These are phyloP conservation scores for Gobio gobio DNA, from an alignment of 2,113 vertebrate genomes.

Conservation along the genomic window DNA sequence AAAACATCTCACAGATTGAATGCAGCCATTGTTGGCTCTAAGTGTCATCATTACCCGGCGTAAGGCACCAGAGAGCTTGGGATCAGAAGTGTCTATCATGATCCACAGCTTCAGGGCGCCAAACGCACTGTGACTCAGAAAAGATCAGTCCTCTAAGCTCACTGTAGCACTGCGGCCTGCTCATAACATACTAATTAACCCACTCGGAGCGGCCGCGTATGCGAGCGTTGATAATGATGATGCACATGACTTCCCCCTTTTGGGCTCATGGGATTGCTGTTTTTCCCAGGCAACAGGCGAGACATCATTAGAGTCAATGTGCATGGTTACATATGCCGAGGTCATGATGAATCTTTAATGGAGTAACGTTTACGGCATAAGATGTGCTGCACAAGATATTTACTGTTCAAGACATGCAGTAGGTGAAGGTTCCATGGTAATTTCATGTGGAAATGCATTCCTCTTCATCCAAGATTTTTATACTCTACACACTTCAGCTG, in stretches of 20 bases:
- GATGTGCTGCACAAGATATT: background rate
- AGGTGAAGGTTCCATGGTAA: background rate
- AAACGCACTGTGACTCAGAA: slow-evolving; percentile 61
- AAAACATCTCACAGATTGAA: slow-evolving; percentile 18
- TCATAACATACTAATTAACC: slow-evolving; percentile 72
- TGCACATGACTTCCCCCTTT: slow-evolving; percentile 16
- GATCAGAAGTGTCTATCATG: slow-evolving; percentile 64
- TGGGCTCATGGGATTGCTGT: slow-evolving; percentile 36
- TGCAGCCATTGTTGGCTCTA: slow-evolving; percentile 6
- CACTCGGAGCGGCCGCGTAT: slow-evolving; percentile 60
- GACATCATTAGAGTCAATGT: slow-evolving; percentile 45
- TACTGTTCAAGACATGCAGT: background rate
- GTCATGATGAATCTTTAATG: slow-evolving; percentile 11
- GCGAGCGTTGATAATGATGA: slow-evolving; percentile 60
- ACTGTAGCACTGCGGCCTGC: slow-evolving; percentile 49
- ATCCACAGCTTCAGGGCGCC: slow-evolving; percentile 41
- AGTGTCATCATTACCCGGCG: background rate
- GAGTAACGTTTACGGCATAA: background rate
- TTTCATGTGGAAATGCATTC: background rate
- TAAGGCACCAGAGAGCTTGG: background rate
- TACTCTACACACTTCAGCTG: background rate
- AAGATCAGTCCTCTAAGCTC: slow-evolving; percentile 57
- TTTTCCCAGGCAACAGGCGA: slow-evolving; percentile 51
- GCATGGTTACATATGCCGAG: slow-evolving; percentile 6
- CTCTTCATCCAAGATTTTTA: background rate